phyloP scores from a whole-genome alignment of 2,888 invertebrate genomes.

The Seladonia tumulorum region DNA sequence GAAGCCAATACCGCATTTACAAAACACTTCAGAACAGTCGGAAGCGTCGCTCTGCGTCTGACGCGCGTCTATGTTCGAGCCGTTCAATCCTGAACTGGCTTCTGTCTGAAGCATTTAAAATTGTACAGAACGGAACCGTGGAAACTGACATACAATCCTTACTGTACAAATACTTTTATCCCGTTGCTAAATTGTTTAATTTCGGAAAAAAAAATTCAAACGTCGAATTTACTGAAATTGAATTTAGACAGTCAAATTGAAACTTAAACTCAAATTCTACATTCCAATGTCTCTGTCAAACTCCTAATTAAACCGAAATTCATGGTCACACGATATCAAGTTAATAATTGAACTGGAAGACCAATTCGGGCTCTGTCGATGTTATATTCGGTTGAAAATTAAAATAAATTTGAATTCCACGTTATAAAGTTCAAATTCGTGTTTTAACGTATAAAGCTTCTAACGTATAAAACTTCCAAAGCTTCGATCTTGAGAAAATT shows the following conservation, averaged over 20 bases:
- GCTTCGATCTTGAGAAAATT: no score
- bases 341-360: background rate
- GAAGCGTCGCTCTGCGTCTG: slow-evolving; percentile 37
- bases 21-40: slow-evolving; percentile 22
- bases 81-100: slow-evolving; percentile 50
- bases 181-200: no score
- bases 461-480: no score
- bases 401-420: background rate
- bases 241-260: no score
- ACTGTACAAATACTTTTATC: background rate
- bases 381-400: background rate
- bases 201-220: background rate
- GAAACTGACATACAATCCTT: background rate
- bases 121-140: slow-evolving; percentile 29
- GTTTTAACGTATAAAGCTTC: no score
- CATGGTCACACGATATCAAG: background rate
- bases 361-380: background rate
- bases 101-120: slow-evolving; percentile 66
- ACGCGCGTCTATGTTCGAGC: slow-evolving; percentile 22
- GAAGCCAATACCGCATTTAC: slow-evolving; percentile 36
- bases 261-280: no score
- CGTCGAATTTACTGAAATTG: background rate
- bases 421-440: background rate
- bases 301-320: background rate
- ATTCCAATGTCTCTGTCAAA: no score